These are phyloP conservation scores for Tortrix viridana DNA, from an alignment of 2,888 invertebrate species.

Conservation along the genomic window DNA sequence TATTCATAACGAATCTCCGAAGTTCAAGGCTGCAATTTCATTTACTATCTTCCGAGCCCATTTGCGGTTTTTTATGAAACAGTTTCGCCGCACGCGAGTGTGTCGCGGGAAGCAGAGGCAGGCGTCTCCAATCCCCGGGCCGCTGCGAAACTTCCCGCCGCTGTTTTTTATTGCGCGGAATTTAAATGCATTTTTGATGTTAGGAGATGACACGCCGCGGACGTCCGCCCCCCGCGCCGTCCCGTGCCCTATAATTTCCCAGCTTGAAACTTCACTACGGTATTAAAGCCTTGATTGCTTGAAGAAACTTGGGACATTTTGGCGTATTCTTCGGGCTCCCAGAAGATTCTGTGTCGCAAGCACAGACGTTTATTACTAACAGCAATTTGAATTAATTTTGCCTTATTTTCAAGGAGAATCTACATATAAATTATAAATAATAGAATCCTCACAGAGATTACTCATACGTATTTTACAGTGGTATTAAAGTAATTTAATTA, in stretches of 20 bases:
- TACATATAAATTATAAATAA: conserved; percentile 36
- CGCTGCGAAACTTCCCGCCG: conserved; percentile 79
- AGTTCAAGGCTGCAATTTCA: conserved; percentile 9
- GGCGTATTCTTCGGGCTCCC: conserved; percentile 82
- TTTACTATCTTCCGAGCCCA: conserved; percentile 14
- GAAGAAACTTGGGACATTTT: conserved; percentile 84
- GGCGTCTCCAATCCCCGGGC: conserved; percentile 74
- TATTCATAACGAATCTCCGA: background rate
- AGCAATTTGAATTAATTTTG: conserved; percentile 77
- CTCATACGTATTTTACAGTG: background rate
- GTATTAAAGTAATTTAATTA: conserved; percentile 1
- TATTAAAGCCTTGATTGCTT: conserved; percentile 84
- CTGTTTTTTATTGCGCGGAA: conserved; percentile 84
- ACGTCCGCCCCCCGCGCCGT: conserved; percentile 67
- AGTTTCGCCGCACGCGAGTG: conserved; percentile 58
- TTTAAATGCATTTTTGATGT: conserved; percentile 86
- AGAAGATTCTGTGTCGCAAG: conserved; percentile 76
- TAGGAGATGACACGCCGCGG: conserved; percentile 84
- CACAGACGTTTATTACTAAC: conserved; percentile 79
- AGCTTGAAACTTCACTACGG: conserved; percentile 83
- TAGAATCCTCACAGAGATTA: conserved; percentile 17
- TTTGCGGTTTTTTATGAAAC: conserved; percentile 31
- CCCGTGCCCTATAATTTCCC: conserved; percentile 82
- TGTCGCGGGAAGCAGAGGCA: conserved; percentile 57
- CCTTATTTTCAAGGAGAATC: conserved; percentile 58